A percentile compares a stretch with the other conserved stretches of the same genome.
Conservation (phyloP, 1,140 invertebrate genomes). For the Drosophila melanogaster region DNA sequence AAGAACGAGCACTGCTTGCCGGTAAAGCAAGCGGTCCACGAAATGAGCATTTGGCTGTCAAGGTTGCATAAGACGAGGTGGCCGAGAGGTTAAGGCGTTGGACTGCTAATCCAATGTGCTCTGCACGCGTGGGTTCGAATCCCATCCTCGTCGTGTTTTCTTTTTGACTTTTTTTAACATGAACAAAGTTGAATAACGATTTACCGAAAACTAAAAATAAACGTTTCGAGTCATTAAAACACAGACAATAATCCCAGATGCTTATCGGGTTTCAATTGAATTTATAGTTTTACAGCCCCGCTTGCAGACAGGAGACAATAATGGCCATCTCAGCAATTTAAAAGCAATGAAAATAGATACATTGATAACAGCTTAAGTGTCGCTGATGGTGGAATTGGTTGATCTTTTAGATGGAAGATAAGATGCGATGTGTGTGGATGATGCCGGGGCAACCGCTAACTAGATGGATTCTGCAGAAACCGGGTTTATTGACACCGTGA, state of each 20-base stretch:
- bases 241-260: constrained; percentile 48
- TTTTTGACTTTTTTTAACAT: background rate
- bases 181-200: background rate
- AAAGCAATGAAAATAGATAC: constrained; percentile 78
- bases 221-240: background rate
- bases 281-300: constrained; percentile 54
- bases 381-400: constrained; percentile 25
- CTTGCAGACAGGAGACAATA: constrained; percentile 24
- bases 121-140: constrained; percentile 94
- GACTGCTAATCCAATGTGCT: constrained; percentile 91
- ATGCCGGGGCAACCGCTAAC: constrained; percentile 13
- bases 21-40: background rate
- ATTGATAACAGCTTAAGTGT: constrained; percentile 74
- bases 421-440: constrained; percentile 30
- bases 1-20: constrained; percentile 19
- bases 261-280: constrained; percentile 69
- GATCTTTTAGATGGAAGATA: constrained; percentile 32
- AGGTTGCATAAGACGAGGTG: constrained; percentile 89
- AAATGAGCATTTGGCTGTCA: constrained; percentile 27
- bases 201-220: constrained; percentile 27
- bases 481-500: constrained; percentile 69
- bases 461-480: constrained; percentile 57
- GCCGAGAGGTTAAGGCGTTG: constrained; percentile 96
- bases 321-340: constrained; percentile 49
- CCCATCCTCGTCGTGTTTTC: constrained; percentile 91